phyloP scores from a whole-genome alignment of 1,140 invertebrate species.

The Helicoverpa zea region DNA sequence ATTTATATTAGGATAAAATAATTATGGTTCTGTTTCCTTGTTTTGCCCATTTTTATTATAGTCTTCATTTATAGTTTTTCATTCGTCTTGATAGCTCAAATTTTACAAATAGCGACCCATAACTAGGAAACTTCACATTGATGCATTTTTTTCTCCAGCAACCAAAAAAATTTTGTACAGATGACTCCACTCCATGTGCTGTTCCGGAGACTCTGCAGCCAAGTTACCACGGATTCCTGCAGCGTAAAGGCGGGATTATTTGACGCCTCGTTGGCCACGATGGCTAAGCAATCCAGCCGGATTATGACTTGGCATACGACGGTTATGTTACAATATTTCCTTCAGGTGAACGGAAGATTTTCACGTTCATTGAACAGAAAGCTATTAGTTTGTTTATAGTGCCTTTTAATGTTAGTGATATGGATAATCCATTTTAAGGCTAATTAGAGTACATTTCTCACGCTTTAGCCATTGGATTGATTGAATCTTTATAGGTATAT shows the following conservation, averaged over 20 bases:
- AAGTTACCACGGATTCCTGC: constrained; percentile 52
- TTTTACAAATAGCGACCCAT: too few species aligned
- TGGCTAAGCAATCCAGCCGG: constrained; percentile 48
- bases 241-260: constrained; percentile 59
- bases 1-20: too few species aligned
- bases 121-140: too few species aligned
- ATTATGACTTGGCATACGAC: constrained; percentile 48
- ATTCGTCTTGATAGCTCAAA: too few species aligned
- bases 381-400: background rate
- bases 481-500: too few species aligned
- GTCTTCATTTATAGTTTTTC: too few species aligned
- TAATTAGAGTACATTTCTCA: too few species aligned
- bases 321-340: constrained; percentile 38
- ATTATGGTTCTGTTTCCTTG: too few species aligned
- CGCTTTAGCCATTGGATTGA: too few species aligned
- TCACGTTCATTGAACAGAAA: background rate
- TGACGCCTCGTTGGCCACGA: constrained; percentile 57
- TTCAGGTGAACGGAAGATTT: constrained; percentile 17
- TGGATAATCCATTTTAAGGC: too few species aligned
- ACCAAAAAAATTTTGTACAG: background rate
- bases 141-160: too few species aligned
- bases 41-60: too few species aligned
- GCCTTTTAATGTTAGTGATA: background rate
- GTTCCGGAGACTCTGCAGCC: constrained; percentile 51
- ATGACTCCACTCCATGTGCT: background rate